Percentiles rank a stretch among this genome's conserved stretches.
Evolutionary conservation across 2,888 invertebrate species (phyloP).

Genomic region (Amiota mariae): DNA sequence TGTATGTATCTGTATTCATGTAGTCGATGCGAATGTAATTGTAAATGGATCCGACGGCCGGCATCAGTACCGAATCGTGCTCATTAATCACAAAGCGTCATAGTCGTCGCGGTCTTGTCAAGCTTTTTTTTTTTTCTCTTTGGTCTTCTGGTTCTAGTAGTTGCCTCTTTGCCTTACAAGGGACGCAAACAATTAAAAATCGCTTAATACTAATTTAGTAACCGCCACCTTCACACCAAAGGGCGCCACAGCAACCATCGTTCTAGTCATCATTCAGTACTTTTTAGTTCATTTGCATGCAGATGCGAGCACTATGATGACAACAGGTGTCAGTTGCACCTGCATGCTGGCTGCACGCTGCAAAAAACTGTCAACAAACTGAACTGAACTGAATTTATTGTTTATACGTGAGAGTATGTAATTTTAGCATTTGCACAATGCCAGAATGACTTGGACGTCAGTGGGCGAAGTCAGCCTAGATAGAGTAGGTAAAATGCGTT

Average conservation of each 20-base stretch:
- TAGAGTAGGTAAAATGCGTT: too few relatives aligned
- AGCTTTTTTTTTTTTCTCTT: background rate
- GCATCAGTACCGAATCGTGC: background rate
- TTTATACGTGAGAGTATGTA: background rate
- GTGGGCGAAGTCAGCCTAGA: too few relatives aligned
- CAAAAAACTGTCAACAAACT: background rate
- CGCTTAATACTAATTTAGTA: constrained; percentile 22
- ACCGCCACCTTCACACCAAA: too few relatives aligned
- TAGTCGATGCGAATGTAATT: background rate
- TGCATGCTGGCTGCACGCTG: background rate
- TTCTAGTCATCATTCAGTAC: too few relatives aligned
- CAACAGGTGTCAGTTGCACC: constrained; percentile 19
- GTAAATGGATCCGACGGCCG: background rate
- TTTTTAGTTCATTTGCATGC: background rate
- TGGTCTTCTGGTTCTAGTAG: background rate
- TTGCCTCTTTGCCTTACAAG: background rate
- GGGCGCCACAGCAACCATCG: too few relatives aligned
- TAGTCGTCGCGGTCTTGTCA: background rate
- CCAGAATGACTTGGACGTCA: too few relatives aligned
- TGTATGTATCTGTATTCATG: background rate
- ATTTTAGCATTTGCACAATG: background rate
- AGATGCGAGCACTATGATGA: background rate
- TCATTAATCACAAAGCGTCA: constrained; percentile 23
- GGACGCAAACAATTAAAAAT: constrained; percentile 23
- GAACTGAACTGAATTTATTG: background rate